Evolutionary conservation across 1,140 invertebrate species (phyloP).

Genomic region (Meloidogyne chitwoodi): DNA sequence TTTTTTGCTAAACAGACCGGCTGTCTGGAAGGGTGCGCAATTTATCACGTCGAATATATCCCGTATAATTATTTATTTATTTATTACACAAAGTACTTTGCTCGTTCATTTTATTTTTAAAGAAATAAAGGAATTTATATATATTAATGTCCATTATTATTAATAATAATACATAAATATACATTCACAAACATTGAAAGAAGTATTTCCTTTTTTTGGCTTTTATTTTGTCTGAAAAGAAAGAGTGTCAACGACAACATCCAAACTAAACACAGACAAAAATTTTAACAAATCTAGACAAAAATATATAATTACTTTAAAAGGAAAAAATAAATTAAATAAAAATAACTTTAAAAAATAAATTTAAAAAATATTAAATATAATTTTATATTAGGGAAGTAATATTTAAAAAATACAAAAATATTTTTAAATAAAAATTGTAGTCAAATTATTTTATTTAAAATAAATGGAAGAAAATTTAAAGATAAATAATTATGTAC

Average conservation of each 20-base stretch:
- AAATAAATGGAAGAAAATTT: too few relatives aligned
- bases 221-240: not conserved
- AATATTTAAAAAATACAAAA: too few relatives aligned
- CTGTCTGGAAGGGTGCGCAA: not conserved
- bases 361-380: not conserved
- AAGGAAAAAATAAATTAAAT: too few relatives aligned
- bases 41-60: not conserved
- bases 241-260: not conserved
- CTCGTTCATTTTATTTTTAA: not conserved
- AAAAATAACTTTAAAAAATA: too few relatives aligned
- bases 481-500: too few relatives aligned
- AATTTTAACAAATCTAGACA: conserved; percentile 15
- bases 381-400: too few relatives aligned
- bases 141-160: not conserved
- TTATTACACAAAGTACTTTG: not conserved
- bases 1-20: not conserved
- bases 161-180: too few relatives aligned
- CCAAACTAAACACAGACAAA: not conserved
- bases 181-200: too few relatives aligned
- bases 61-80: not conserved
- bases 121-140: not conserved
- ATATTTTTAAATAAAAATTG: too few relatives aligned
- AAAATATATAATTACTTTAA: too few relatives aligned
- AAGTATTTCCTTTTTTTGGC: not conserved
- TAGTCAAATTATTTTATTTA: too few relatives aligned